Conservation (phyloP, 2,888 invertebrate species). For the Spilosoma lubricipeda region DNA sequence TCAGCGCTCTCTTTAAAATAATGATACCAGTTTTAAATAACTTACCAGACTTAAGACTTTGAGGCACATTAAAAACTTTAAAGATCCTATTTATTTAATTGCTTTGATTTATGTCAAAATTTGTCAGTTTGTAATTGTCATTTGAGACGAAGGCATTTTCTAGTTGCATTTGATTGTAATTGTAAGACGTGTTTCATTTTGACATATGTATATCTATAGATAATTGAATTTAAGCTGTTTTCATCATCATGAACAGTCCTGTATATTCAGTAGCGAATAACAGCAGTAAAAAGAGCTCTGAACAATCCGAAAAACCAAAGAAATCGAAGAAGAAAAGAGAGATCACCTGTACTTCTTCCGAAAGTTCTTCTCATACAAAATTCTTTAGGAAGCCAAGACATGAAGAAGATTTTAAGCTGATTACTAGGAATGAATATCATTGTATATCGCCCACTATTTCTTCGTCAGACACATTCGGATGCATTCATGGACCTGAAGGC, state of each 20-base stretch:
- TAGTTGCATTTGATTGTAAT: too few species aligned
- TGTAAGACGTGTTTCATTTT: too few species aligned
- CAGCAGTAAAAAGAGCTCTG: background rate
- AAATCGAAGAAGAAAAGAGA: conserved; percentile 34
- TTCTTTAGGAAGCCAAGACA: conserved; percentile 57
- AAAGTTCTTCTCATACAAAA: conserved; percentile 65
- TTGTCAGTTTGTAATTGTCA: background rate
- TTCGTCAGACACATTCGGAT: conserved; percentile 65
- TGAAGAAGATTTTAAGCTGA: conserved; percentile 49
- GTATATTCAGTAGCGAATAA: background rate
- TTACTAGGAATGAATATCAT: conserved; percentile 62
- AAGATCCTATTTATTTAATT: background rate
- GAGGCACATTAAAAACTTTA: background rate
- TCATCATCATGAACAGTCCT: conserved; percentile 28
- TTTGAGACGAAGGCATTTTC: background rate
- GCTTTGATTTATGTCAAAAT: background rate
- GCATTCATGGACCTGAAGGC: conserved; percentile 65
- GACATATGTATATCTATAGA: background rate
- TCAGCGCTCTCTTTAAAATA: too few species aligned
- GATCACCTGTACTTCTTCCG: conserved; percentile 51
- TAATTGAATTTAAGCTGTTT: conserved; percentile 20
- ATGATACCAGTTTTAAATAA: too few species aligned
- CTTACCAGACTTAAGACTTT: background rate
- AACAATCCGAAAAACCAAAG: background rate
- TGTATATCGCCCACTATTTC: conserved; percentile 65